These are phyloP conservation scores for Alligator sinensis DNA, from an alignment of 2,113 vertebrate species.

Conservation along the genomic window DNA sequence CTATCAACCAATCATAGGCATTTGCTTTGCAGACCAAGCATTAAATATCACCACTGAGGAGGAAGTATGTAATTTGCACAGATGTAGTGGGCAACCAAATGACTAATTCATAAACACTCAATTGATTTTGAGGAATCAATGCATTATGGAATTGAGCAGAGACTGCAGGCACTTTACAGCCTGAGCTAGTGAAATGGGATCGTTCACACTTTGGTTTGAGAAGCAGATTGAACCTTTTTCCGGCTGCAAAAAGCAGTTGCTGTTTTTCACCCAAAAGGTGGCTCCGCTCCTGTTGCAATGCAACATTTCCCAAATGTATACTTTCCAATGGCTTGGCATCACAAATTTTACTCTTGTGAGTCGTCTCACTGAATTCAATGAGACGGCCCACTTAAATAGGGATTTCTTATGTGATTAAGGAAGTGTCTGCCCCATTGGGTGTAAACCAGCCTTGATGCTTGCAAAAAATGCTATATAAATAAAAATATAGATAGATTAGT, in stretches of 20 bases:
- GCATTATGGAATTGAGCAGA: slow-evolving; percentile 36
- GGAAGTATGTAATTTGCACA: slow-evolving; percentile 59
- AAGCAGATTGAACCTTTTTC: slow-evolving; percentile 67
- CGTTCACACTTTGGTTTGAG: slow-evolving; percentile 61
- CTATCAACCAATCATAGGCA: background rate
- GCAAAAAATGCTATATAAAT: background rate
- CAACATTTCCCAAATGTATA: background rate
- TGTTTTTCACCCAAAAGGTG: background rate
- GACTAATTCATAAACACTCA: slow-evolving; percentile 71
- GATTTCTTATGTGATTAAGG: background rate
- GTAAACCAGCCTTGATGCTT: background rate
- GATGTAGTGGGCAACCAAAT: slow-evolving; percentile 54
- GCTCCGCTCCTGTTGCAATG: slow-evolving; percentile 7
- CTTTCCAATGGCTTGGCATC: slow-evolving; percentile 10
- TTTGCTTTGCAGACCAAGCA: slow-evolving; percentile 32
- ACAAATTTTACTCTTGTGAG: background rate
- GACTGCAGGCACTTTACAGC: slow-evolving; percentile 32
- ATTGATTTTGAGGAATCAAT: slow-evolving; percentile 76
- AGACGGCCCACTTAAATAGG: background rate
- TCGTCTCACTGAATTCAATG: background rate
- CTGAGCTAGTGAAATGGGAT: slow-evolving; percentile 32
- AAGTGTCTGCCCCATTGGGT: background rate
- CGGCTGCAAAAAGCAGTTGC: slow-evolving; percentile 4
- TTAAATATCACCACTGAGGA: background rate
- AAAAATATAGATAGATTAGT: background rate